Evolutionary conservation across 2,797 vertebrate species (phyloP).

Genomic region (Sebastes trivittatus): DNA sequence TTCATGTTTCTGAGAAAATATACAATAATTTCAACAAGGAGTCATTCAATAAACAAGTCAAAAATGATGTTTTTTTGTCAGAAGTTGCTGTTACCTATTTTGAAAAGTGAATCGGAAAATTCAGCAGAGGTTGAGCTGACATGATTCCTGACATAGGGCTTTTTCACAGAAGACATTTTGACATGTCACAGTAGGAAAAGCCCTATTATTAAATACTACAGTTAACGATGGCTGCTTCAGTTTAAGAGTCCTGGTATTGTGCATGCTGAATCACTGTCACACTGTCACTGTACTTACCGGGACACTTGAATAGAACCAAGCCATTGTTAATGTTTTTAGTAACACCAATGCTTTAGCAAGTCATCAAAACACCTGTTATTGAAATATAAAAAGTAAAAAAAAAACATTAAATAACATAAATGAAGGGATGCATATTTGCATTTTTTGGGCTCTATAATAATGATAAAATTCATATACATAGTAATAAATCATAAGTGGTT

Average conservation of each 20-base stretch:
- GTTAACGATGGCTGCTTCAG: neutral
- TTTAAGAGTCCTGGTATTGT: neutral
- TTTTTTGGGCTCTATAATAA: neutral
- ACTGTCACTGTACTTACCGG: neutral
- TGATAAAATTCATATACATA: neutral
- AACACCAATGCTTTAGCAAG: neutral
- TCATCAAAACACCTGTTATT: neutral
- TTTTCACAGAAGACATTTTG: neutral
- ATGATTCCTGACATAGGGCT: neutral
- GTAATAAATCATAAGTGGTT: neutral
- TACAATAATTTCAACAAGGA: neutral
- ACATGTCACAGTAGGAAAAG: neutral
- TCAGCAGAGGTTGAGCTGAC: neutral
- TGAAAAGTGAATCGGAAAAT: neutral
- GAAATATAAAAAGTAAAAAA: neutral
- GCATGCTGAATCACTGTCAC: neutral
- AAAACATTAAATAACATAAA: neutral
- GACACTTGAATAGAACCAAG: neutral
- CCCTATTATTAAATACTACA: neutral
- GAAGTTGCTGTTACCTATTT: neutral
- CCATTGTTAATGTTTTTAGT: too few species aligned
- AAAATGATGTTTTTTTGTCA: neutral
- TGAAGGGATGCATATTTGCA: neutral
- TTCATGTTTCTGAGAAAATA: slow-evolving; percentile 19
- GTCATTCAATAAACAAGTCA: slow-evolving; percentile 40